Evolutionary conservation across 2,888 invertebrate species (phyloP).

Genomic region (Desoria tigrina): DNA sequence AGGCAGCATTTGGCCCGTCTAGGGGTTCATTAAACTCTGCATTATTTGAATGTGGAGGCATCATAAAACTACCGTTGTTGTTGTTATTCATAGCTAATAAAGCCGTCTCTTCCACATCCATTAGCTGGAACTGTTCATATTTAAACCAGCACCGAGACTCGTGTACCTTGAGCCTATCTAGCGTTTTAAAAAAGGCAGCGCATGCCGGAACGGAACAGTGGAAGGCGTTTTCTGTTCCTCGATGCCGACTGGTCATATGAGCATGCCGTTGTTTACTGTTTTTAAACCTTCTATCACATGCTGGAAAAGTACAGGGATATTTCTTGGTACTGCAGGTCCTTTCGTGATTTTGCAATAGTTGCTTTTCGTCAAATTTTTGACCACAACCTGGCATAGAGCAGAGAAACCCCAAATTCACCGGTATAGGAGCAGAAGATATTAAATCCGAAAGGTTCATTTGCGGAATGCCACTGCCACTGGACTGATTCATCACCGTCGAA

Average conservation of each 20-base stretch:
- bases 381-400: slow-evolving; percentile 41
- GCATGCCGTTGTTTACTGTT: slow-evolving; percentile 43
- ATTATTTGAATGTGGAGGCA: background rate
- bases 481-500: background rate
- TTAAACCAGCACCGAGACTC: slow-evolving; percentile 44
- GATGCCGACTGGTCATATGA: slow-evolving; percentile 40
- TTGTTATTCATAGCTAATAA: too few relatives aligned
- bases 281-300: slow-evolving; percentile 41
- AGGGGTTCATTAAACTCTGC: background rate
- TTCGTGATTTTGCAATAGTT: slow-evolving; percentile 38
- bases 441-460: slow-evolving; percentile 7
- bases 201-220: slow-evolving; percentile 44
- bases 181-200: slow-evolving; percentile 39
- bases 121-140: slow-evolving; percentile 39
- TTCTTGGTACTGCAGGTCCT: slow-evolving; percentile 39
- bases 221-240: slow-evolving; percentile 37
- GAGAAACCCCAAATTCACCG: too few relatives aligned
- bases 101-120: slow-evolving; percentile 31
- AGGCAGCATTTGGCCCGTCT: slow-evolving; percentile 13
- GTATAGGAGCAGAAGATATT: background rate
- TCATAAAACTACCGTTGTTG: background rate
- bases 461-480: too few relatives aligned
- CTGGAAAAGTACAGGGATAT: slow-evolving; percentile 41
- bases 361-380: slow-evolving; percentile 36
- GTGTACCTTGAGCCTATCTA: slow-evolving; percentile 41